A percentile compares a stretch with the other conserved stretches of the same genome.
Conservation (phyloP, 2,797 vertebrate genomes). For the Poeciliopsis infans region DNA sequence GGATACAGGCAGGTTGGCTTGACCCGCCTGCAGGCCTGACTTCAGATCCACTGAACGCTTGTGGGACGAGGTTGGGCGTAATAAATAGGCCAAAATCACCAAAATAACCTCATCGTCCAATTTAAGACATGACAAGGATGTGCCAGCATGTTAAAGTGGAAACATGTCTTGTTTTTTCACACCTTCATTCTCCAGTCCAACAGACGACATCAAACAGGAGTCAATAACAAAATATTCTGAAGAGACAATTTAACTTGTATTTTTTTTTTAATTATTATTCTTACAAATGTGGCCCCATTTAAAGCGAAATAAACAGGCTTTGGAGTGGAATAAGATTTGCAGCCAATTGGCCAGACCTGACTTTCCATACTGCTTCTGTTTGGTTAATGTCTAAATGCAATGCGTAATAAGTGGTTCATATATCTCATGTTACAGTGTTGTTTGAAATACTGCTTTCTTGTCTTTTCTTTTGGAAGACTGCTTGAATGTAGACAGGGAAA, state of each 20-base stretch:
- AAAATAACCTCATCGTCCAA: background rate
- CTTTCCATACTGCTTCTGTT: background rate
- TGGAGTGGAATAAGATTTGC: background rate
- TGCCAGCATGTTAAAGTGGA: background rate
- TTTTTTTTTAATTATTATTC: background rate
- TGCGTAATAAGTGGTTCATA: slow-evolving; percentile 24
- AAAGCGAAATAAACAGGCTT: background rate
- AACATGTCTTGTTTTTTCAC: background rate
- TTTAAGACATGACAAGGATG: background rate
- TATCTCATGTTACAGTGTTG: slow-evolving; percentile 40
- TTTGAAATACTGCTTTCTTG: slow-evolving; percentile 34
- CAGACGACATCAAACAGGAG: background rate
- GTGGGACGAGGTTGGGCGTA: background rate
- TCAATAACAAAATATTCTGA: background rate
- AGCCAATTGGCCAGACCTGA: background rate
- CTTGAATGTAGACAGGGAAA: slow-evolving; percentile 80
- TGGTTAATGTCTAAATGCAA: background rate
- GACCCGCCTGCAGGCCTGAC: background rate
- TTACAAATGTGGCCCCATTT: background rate
- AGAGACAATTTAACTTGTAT: background rate
- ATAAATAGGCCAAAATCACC: background rate
- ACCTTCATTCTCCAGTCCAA: background rate
- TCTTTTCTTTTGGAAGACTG: slow-evolving; percentile 76
- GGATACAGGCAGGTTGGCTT: background rate
- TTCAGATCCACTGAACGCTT: background rate